Evolutionary conservation across 2,888 invertebrate genomes (phyloP).

Genomic region (Galerucella pusilla): DNA sequence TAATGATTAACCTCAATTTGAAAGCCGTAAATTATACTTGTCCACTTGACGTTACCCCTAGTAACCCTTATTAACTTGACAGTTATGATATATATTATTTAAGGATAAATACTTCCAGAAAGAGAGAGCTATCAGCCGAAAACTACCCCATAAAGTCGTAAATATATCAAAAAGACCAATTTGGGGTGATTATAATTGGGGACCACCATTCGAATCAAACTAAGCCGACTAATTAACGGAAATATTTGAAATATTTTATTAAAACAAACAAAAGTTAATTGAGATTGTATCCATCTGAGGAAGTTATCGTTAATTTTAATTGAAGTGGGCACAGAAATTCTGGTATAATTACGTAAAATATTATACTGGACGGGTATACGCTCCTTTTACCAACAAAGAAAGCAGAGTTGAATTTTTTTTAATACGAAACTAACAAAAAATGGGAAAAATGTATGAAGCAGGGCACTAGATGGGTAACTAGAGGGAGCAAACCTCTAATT

Average conservation of each 20-base stretch:
- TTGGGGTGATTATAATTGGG: slow-evolving; percentile 39
- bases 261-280: slow-evolving; percentile 31
- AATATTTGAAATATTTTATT: slow-evolving; percentile 35
- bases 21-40: slow-evolving; percentile 39
- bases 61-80: slow-evolving; percentile 41
- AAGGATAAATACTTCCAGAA: slow-evolving; percentile 37
- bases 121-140: slow-evolving; percentile 35
- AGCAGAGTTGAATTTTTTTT: too few species aligned
- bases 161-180: slow-evolving; percentile 39
- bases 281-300: slow-evolving; percentile 13
- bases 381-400: too few species aligned
- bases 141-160: slow-evolving; percentile 39
- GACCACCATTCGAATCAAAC: slow-evolving; percentile 33
- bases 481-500: too few species aligned
- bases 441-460: too few species aligned
- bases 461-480: too few species aligned
- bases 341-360: neutral
- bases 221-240: slow-evolving; percentile 36
- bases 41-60: slow-evolving; percentile 38
- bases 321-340: neutral
- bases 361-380: too few species aligned
- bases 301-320: slow-evolving; percentile 10
- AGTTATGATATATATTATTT: slow-evolving; percentile 42
- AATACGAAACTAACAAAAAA: too few species aligned
- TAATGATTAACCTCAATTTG: slow-evolving; percentile 38